phyloP scores from a whole-genome alignment of 23 tunicate genomes.

The Ascidia mentula region DNA sequence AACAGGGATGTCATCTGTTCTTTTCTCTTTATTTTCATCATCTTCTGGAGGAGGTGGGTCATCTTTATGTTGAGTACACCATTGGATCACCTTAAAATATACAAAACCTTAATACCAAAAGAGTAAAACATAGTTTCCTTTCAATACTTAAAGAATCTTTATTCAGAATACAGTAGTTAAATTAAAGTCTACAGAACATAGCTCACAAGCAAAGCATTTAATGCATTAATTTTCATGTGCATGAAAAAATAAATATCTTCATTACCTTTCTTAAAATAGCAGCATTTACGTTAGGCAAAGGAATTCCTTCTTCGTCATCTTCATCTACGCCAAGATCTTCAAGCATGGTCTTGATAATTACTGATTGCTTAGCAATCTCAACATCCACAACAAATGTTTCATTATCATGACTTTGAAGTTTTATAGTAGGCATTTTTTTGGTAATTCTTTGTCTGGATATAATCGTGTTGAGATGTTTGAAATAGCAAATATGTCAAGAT shows the following conservation, averaged over 20 bases:
- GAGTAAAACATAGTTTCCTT: neutral
- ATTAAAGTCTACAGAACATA: no score
- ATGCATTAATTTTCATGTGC: neutral
- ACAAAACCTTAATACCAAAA: neutral
- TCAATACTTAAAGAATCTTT: no score
- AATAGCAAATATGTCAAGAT: no score
- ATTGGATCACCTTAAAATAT: slow-evolving; percentile 65
- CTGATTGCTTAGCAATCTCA: slow-evolving; percentile 90
- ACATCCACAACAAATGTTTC: slow-evolving; percentile 86
- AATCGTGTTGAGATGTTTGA: no score
- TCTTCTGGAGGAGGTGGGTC: slow-evolving; percentile 98
- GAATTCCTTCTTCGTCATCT: slow-evolving; percentile 87
- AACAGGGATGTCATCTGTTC: slow-evolving; percentile 97
- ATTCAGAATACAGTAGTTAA: no score
- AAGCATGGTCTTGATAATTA: slow-evolving; percentile 90
- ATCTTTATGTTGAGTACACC: slow-evolving; percentile 98
- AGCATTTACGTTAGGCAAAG: slow-evolving; percentile 91
- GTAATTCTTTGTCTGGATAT: no score
- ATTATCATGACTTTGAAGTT: slow-evolving; percentile 89
- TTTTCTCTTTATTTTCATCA: slow-evolving; percentile 93
- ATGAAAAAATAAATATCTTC: neutral
- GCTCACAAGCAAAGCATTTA: no score
- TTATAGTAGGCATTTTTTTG: slow-evolving; percentile 72
- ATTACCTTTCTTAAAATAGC: slow-evolving; percentile 89
- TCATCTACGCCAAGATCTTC: slow-evolving; percentile 93